Evolutionary conservation across 2,888 invertebrate genomes (phyloP).

Genomic region (Drosophila sordidula): DNA sequence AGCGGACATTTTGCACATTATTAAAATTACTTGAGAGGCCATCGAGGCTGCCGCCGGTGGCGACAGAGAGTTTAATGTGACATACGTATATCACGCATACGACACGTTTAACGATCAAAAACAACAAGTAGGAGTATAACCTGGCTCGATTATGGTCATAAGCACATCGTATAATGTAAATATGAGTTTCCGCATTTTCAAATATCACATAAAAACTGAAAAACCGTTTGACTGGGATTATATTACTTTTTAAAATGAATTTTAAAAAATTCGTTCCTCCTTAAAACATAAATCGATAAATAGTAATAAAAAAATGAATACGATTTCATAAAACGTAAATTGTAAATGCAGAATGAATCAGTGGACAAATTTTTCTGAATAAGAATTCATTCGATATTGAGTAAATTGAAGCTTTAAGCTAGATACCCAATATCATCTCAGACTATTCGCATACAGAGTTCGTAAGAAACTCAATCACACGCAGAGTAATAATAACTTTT

Average conservation of each 20-base stretch:
- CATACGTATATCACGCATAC: constrained; percentile 61
- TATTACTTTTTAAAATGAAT: background rate
- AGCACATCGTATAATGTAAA: constrained; percentile 42
- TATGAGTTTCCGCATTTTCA: constrained; percentile 3
- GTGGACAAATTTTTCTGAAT: no score
- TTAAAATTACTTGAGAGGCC: constrained; percentile 72
- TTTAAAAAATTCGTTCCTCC: no score
- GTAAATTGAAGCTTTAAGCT: background rate
- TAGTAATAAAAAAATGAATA: no score
- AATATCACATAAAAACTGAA: background rate
- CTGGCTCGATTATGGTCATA: constrained; percentile 22
- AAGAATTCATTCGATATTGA: background rate
- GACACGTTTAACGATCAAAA: constrained; percentile 44
- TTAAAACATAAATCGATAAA: no score
- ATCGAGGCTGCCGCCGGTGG: constrained; percentile 16
- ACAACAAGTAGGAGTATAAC: constrained; percentile 10
- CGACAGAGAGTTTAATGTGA: constrained; percentile 26
- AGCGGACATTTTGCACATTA: constrained; percentile 72
- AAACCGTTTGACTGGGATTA: background rate
- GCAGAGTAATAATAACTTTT: constrained; percentile 2
- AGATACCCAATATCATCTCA: background rate
- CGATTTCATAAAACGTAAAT: no score
- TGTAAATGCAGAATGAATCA: no score
- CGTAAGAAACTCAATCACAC: background rate
- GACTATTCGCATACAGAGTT: background rate